A percentile compares a stretch with the other conserved stretches of the same genome.
Conservation (phyloP, 2,888 invertebrate genomes). For the Drosophila demipolita region DNA sequence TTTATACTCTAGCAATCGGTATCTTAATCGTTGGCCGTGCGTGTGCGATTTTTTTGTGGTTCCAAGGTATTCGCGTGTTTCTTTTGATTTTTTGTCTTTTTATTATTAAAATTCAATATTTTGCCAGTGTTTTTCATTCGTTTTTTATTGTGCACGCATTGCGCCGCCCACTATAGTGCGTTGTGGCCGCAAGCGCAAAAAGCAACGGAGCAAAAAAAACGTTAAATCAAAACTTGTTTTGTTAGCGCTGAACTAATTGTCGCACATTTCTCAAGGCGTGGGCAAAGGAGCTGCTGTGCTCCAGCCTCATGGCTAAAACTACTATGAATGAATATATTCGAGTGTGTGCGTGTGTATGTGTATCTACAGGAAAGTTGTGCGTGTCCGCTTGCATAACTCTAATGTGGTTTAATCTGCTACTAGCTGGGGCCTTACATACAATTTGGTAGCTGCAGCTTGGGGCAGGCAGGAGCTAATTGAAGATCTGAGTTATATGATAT, state of each 20-base stretch:
- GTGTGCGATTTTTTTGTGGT: constrained; percentile 72
- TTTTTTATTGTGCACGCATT: constrained; percentile 67
- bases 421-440: constrained; percentile 26
- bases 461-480: constrained; percentile 55
- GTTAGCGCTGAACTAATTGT: constrained; percentile 73
- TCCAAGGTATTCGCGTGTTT: constrained; percentile 78
- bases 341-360: background rate
- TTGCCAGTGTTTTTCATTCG: constrained; percentile 22
- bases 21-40: constrained; percentile 74
- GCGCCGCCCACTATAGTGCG: constrained; percentile 68
- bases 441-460: constrained; percentile 33
- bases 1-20: constrained; percentile 50
- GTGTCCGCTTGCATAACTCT: constrained; percentile 68
- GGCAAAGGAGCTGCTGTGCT: constrained; percentile 58
- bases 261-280: constrained; percentile 78
- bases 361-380: constrained; percentile 59
- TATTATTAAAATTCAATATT: constrained; percentile 69
- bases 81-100: constrained; percentile 34
- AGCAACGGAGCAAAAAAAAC: constrained; percentile 7
- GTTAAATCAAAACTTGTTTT: constrained; percentile 61
- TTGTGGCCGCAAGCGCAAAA: constrained; percentile 18
- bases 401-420: constrained; percentile 48
- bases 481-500: constrained; percentile 18
- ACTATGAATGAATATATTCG: constrained; percentile 12
- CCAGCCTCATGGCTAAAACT: constrained; percentile 37